These are phyloP conservation scores for Clarias pachynema DNA, from an alignment of 2,797 vertebrate genomes.

Conservation along the genomic window DNA sequence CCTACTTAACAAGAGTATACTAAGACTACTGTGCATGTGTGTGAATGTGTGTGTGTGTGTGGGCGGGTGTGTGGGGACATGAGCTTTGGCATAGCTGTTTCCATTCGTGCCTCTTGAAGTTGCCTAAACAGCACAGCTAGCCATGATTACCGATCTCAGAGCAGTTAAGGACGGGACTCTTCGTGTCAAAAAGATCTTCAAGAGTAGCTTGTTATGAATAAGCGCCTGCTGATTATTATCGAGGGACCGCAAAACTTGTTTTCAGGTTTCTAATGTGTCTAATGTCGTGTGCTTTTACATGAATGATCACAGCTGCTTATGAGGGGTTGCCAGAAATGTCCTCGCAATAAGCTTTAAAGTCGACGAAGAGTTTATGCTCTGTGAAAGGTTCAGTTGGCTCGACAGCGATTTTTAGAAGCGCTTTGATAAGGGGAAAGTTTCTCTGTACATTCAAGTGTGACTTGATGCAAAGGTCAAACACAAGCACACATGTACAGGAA, in stretches of 20 bases:
- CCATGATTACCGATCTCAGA: slow-evolving; percentile 1
- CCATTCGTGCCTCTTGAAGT: slow-evolving; percentile 32
- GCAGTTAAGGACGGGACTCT: not conserved
- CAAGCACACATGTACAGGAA: not conserved
- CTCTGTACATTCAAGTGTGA: not conserved
- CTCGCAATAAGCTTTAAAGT: not conserved
- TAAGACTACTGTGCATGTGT: slow-evolving; percentile 13
- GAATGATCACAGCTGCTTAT: not conserved
- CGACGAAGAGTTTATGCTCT: not conserved
- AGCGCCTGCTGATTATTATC: not conserved
- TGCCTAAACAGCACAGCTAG: slow-evolving; percentile 27
- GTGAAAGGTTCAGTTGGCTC: not conserved
- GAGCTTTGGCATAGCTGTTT: slow-evolving; percentile 3
- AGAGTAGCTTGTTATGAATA: not conserved
- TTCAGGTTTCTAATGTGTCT: not conserved
- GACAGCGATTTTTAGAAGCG: not conserved
- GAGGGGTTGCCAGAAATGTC: not conserved
- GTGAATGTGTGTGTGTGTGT: not conserved
- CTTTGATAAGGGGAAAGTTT: not conserved
- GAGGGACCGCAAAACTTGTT: not conserved
- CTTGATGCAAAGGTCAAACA: slow-evolving; percentile 4
- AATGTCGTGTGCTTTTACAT: not conserved
- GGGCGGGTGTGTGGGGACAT: not conserved
- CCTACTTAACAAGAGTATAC: not conserved
- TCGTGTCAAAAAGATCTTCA: not conserved